Percentiles rank a stretch among this genome's conserved stretches.
phyloP scores from a whole-genome alignment of 1,140 invertebrate species.

The Branchinecta lynchi region DNA sequence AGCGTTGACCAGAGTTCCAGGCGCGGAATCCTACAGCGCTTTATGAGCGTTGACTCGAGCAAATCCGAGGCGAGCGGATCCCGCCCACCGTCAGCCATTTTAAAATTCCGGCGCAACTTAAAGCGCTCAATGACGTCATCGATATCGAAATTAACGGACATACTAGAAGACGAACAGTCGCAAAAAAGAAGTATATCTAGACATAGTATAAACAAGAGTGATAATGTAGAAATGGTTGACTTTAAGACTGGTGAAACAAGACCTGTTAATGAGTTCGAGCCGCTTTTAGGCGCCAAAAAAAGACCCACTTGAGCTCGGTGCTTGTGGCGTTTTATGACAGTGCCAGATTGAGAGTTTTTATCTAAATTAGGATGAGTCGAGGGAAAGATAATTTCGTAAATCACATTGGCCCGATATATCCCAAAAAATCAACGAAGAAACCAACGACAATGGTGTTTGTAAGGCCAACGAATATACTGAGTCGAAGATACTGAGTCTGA shows the following conservation, averaged over 20 bases:
- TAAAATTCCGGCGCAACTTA: background rate
- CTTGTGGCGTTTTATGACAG: too few species aligned
- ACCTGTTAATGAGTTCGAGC: background rate
- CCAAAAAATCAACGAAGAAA: too few species aligned
- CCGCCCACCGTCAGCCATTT: background rate
- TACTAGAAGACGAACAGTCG: background rate
- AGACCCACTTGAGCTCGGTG: background rate
- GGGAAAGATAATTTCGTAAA: too few species aligned
- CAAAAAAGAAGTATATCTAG: background rate
- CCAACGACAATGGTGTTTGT: too few species aligned
- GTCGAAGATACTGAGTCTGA: too few species aligned
- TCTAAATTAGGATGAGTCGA: too few species aligned
- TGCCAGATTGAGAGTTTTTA: too few species aligned
- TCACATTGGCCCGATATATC: too few species aligned
- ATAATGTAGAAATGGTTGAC: background rate
- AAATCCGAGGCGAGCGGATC: background rate
- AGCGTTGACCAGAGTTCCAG: background rate
- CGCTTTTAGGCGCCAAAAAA: background rate
- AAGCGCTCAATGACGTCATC: slow-evolving; percentile 4
- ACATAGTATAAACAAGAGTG: background rate
- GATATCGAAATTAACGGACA: background rate
- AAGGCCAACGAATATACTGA: too few species aligned
- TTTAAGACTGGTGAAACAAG: background rate
- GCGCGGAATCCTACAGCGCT: background rate
- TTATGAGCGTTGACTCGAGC: background rate